These are phyloP conservation scores for Geococcyx californianus DNA, from an alignment of 2,113 vertebrate genomes.

Conservation along the genomic window DNA sequence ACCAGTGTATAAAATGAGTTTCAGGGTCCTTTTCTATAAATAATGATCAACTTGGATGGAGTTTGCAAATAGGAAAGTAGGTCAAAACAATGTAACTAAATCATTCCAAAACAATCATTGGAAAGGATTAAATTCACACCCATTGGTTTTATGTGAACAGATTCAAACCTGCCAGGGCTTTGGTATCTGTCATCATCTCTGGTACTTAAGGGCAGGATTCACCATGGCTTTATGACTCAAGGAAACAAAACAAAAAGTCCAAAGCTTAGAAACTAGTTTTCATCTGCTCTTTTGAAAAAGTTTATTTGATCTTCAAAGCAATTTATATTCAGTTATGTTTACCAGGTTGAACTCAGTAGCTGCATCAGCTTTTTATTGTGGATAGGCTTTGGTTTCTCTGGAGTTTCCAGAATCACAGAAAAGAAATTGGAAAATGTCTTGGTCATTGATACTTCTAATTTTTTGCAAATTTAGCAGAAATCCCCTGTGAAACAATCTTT, in stretches of 20 bases:
- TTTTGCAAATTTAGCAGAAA: background rate
- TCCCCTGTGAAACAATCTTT: background rate
- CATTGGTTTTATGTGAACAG: constrained; percentile 20
- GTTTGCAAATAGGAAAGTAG: constrained; percentile 16
- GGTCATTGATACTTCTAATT: background rate
- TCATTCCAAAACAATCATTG: constrained; percentile 25
- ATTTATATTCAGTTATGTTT: constrained; percentile 1
- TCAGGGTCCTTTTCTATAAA: background rate
- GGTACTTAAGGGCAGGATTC: background rate
- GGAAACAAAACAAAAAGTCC: constrained; percentile 10
- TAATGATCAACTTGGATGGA: background rate
- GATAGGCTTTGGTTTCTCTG: background rate
- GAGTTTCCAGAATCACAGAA: background rate
- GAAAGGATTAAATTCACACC: constrained; percentile 48
- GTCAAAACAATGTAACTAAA: constrained; percentile 48
- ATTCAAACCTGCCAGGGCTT: constrained; percentile 54
- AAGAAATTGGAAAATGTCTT: background rate
- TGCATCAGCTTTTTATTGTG: background rate
- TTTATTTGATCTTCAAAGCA: background rate
- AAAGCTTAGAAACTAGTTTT: constrained; percentile 1
- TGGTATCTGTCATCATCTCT: background rate
- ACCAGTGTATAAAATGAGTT: background rate
- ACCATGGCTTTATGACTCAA: constrained; percentile 25
- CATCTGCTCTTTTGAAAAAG: background rate
- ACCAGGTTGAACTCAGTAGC: background rate